phyloP scores from a whole-genome alignment of 2,797 vertebrate species.

The Hirundo rustica region DNA sequence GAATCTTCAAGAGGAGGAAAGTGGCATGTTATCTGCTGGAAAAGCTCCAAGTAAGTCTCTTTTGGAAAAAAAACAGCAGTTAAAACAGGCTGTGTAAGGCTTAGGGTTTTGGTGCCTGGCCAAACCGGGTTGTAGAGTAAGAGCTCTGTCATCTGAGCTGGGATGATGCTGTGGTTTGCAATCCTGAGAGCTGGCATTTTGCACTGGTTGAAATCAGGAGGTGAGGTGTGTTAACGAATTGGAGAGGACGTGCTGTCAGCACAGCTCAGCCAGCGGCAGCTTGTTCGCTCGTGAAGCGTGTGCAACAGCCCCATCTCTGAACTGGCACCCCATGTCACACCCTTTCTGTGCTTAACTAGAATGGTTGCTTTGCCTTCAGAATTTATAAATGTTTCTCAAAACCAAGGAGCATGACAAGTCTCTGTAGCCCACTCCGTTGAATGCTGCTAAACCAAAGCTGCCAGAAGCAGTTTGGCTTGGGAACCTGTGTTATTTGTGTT shows the following conservation, averaged over 20 bases:
- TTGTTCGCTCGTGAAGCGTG: accelerated
- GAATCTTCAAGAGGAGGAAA: slow-evolving; percentile 90
- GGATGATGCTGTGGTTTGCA: neutral
- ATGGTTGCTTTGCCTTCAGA: neutral
- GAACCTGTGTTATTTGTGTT: neutral
- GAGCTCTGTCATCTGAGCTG: neutral
- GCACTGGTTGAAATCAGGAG: neutral
- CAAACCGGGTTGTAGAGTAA: neutral
- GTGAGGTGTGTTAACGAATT: neutral
- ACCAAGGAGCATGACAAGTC: accelerated
- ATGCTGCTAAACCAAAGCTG: neutral
- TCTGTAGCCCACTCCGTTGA: neutral
- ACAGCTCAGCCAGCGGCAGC: neutral
- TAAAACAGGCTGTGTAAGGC: neutral
- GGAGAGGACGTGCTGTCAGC: neutral
- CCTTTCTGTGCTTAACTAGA: neutral
- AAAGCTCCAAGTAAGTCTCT: slow-evolving; percentile 81
- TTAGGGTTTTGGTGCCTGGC: neutral
- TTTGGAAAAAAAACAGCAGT: neutral
- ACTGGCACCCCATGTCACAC: neutral
- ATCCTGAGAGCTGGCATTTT: neutral
- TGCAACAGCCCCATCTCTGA: neutral
- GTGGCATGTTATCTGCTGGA: slow-evolving; percentile 61
- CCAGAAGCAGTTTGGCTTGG: neutral
- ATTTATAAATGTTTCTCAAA: neutral